A percentile compares a stretch with the other conserved stretches of the same genome.
These are phyloP conservation scores for Anguilla pacifica DNA, from an alignment of 2,797 vertebrate species.

Conservation along the genomic window DNA sequence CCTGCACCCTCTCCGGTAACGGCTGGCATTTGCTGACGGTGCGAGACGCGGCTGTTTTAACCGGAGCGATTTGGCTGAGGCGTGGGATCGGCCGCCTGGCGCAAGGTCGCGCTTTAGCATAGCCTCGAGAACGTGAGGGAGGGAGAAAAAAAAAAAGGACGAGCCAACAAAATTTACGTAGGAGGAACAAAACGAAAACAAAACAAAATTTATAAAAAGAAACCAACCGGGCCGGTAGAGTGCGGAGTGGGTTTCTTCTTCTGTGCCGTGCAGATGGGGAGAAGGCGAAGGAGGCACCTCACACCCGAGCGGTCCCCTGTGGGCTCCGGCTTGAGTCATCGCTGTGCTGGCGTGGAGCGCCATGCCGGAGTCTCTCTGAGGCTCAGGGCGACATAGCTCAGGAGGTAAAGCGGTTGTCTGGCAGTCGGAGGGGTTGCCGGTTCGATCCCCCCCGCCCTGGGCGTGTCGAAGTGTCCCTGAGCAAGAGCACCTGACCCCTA, in stretches of 20 bases:
- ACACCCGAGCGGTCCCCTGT: background rate
- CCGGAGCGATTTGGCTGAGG: background rate
- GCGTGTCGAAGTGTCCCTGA: too few relatives aligned
- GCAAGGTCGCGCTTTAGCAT: background rate
- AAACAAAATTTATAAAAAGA: background rate
- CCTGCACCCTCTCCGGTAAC: background rate
- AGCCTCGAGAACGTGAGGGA: background rate
- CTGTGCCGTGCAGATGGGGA: background rate
- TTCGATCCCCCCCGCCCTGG: too few relatives aligned
- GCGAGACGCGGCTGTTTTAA: background rate
- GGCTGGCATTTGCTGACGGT: background rate
- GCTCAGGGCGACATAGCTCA: background rate
- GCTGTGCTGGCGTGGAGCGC: background rate
- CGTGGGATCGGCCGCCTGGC: background rate
- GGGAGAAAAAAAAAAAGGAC: background rate
- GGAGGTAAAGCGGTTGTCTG: too few relatives aligned
- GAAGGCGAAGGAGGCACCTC: background rate
- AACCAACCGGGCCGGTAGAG: background rate
- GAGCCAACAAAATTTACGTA: background rate
- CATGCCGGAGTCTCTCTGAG: background rate
- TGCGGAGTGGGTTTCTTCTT: background rate
- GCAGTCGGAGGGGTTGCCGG: too few relatives aligned
- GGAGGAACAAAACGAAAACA: background rate
- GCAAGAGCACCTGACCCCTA: too few relatives aligned
- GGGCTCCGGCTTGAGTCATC: background rate